phyloP scores from a whole-genome alignment of 2,797 vertebrate genomes.

The Orientallactaga sibirica region DNA sequence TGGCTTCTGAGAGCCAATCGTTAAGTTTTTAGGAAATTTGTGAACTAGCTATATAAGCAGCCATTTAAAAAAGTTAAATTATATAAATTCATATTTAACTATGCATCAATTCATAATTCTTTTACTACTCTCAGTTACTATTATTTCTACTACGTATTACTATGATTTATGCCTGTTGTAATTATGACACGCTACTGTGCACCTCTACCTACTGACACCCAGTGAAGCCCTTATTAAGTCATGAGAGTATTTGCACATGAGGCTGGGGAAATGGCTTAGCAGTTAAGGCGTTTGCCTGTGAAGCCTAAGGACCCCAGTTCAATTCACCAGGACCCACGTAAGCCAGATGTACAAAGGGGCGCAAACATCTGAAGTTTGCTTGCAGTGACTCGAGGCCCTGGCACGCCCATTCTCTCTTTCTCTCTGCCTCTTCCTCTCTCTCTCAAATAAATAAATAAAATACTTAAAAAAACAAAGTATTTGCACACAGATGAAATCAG shows the following conservation, averaged over 20 bases:
- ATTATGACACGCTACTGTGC: background rate
- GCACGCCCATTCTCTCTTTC: too few relatives aligned
- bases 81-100: background rate
- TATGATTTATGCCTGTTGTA: background rate
- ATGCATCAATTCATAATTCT: background rate
- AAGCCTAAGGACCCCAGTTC: too few relatives aligned
- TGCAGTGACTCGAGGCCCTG: too few relatives aligned
- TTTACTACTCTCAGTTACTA: background rate
- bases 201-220: background rate
- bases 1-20: background rate
- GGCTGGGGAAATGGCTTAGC: too few relatives aligned
- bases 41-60: background rate
- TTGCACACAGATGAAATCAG: background rate
- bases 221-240: background rate
- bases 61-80: conserved; percentile 25
- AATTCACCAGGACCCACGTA: too few relatives aligned
- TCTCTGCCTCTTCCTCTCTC: too few relatives aligned
- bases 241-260: background rate
- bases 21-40: conserved; percentile 32
- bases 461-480: background rate
- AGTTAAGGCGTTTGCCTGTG: too few relatives aligned
- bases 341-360: too few relatives aligned
- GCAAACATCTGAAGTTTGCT: too few relatives aligned
- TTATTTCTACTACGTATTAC: background rate
- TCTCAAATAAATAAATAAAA: too few relatives aligned